Evolutionary conservation across 2,797 vertebrate species (phyloP), one percentile per base, ranked within the genome.

Genomic region (Sylvilagus floridanus): DNA sequence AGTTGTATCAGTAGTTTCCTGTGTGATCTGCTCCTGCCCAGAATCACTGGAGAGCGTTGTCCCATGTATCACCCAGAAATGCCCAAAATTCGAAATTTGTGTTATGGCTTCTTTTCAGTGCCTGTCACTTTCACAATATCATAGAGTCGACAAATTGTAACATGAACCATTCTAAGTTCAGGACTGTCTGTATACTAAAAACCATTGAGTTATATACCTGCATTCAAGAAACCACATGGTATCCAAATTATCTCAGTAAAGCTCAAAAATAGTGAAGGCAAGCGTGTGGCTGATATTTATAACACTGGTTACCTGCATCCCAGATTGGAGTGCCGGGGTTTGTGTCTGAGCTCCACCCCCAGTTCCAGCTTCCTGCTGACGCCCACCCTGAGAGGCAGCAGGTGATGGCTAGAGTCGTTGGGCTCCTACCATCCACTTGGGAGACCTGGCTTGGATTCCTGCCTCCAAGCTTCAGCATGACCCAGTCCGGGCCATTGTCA

Each of bases 201-300:
- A 28, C 35, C 32, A 71, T 37, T 57, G 63, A 72, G 60, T 84
- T 66, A 63, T 54, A 52, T 3, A 52, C 19, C 82, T 90, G n/a
- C 89, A 93, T 65, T 50, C 62, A 54, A 75, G 78, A 30, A 19
- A 57, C 65, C 62, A 0, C 63, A 11, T 82, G n/a, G 19, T 19
- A 28, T 62, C 21, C 85, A 14, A 85, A 86, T 76, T 81, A 22
- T 78, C 63, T 91, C 84, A 86, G 1, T 82, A 75, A 96, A 73
- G 54, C 21, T 79, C 30, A 16, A 63, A 81, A 62, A 32, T 68
- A 52, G 13, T 57, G 17, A 19, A 13, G 17, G 54, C 9, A 57
- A 57, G 54, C 2, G 5, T 13, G 17, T 57, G 54, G 54, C 54
- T 57, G 54, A 57, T 57, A 19, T 9, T 47, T 47, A 47, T 47